phyloP scores from a whole-genome alignment of 2,113 vertebrate genomes.

The Globicephala melas region DNA sequence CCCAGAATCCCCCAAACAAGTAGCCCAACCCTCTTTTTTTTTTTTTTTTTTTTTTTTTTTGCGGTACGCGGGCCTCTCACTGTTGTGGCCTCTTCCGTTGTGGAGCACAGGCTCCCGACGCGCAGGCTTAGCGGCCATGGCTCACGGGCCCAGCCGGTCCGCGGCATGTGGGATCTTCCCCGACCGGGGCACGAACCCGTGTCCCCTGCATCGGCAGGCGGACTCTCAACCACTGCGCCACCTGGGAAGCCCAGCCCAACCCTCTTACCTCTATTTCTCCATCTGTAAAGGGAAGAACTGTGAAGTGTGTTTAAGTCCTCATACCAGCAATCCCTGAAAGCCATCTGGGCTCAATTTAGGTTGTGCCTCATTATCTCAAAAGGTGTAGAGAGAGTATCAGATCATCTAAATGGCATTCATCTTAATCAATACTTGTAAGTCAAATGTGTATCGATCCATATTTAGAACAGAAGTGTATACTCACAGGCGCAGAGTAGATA shows the following conservation, averaged over 20 bases:
- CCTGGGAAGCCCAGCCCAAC: too few relatives aligned
- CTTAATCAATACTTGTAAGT: neutral
- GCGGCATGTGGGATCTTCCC: too few relatives aligned
- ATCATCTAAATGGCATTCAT: neutral
- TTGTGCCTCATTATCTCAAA: neutral
- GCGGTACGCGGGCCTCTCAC: too few relatives aligned
- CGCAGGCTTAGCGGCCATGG: too few relatives aligned
- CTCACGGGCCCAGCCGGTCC: too few relatives aligned
- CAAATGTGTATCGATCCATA: neutral
- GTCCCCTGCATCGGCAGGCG: too few relatives aligned
- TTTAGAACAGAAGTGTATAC: neutral
- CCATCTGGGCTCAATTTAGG: neutral
- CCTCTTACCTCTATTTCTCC: conserved; percentile 48
- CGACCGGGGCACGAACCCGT: too few relatives aligned
- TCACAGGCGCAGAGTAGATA: neutral
- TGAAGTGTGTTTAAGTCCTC: neutral
- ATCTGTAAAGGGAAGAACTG: conserved; percentile 4
- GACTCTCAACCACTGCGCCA: too few relatives aligned
- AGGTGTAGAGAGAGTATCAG: neutral
- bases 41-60: too few relatives aligned
- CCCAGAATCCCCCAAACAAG: neutral
- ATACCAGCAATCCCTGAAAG: neutral
- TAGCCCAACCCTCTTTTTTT: neutral
- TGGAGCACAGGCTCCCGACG: too few relatives aligned
- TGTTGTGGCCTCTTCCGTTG: too few relatives aligned